Evolutionary conservation across 2,888 invertebrate species (phyloP).

Genomic region (Caenorhabditis uteleia): DNA sequence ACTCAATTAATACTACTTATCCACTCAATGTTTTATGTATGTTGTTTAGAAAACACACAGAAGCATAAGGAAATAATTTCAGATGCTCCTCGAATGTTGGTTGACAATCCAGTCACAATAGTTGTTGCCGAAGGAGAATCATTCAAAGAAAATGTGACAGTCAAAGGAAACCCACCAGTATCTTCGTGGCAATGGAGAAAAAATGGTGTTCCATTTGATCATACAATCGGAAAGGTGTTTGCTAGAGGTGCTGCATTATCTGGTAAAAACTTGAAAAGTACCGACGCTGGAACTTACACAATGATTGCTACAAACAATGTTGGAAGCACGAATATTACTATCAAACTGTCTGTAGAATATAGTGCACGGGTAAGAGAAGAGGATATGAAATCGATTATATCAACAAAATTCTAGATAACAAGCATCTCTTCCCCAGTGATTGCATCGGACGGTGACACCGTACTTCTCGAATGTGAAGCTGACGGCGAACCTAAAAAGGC

Average conservation of each 20-base stretch:
- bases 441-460: conserved; percentile 61
- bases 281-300: conserved; percentile 64
- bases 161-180: conserved; percentile 65
- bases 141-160: conserved; percentile 64
- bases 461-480: conserved; percentile 66
- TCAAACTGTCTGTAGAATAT: conserved; percentile 62
- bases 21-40: conserved; percentile 62
- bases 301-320: conserved; percentile 61
- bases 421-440: conserved; percentile 64
- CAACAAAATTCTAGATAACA: conserved; percentile 33
- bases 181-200: conserved; percentile 61
- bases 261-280: conserved; percentile 45
- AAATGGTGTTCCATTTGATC: conserved; percentile 61
- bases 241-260: conserved; percentile 50
- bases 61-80: conserved; percentile 6
- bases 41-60: conserved; percentile 10
- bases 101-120: conserved; percentile 61
- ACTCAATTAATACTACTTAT: conserved; percentile 50
- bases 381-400: neutral
- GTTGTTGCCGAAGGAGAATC: conserved; percentile 65
- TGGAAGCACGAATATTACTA: conserved; percentile 63
- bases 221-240: conserved; percentile 59
- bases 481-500: conserved; percentile 59
- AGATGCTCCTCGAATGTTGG: conserved; percentile 63
- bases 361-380: conserved; percentile 48